A percentile compares a stretch with the other conserved stretches of the same genome.
Evolutionary conservation across 2,797 vertebrate species (phyloP).

Genomic region (Argentina silus): DNA sequence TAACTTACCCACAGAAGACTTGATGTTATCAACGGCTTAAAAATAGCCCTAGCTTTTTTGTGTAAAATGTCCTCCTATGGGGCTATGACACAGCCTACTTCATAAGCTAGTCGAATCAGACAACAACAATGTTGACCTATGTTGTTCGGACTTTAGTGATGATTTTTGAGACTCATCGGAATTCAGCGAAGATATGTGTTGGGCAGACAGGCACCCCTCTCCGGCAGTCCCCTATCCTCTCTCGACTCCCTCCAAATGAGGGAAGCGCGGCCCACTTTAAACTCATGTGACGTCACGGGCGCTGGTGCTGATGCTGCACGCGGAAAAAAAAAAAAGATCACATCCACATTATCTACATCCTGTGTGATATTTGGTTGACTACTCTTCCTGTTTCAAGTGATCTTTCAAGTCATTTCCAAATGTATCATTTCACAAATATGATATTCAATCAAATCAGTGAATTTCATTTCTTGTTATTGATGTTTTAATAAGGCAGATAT

Average conservation of each 20-base stretch:
- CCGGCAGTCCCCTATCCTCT: not conserved
- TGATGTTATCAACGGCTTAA: too few relatives aligned
- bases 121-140: not conserved
- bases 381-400: too few relatives aligned
- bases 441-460: too few relatives aligned
- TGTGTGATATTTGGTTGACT: not conserved
- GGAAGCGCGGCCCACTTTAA: conserved; percentile 85
- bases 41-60: too few relatives aligned
- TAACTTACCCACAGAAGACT: too few relatives aligned
- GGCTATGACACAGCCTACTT: not conserved
- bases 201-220: not conserved
- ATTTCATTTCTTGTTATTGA: too few relatives aligned
- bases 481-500: too few relatives aligned
- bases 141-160: not conserved
- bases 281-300: conserved; percentile 79
- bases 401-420: too few relatives aligned
- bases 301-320: conserved; percentile 55
- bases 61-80: too few relatives aligned
- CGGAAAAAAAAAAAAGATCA: not conserved
- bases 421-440: too few relatives aligned
- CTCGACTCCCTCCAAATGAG: conserved; percentile 56
- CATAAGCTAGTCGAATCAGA: not conserved
- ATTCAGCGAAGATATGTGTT: not conserved
- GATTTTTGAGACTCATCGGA: not conserved
- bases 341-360: not conserved